Evolutionary conservation across 2,797 vertebrate genomes (phyloP).

Genomic region (Telmatherina bonti): DNA sequence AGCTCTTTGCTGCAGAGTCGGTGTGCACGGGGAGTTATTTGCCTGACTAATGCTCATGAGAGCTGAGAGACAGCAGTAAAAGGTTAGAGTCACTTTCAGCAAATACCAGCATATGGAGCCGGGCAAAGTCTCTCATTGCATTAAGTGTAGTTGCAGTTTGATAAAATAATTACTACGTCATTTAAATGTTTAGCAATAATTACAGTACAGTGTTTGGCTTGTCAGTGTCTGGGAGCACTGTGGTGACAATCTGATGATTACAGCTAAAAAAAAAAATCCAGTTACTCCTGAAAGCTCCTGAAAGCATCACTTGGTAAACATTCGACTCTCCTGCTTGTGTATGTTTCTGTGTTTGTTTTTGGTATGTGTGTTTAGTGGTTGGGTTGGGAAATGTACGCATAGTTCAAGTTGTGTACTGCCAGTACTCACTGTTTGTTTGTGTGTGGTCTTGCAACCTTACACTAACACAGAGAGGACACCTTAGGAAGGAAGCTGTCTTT

Average conservation of each 20-base stretch:
- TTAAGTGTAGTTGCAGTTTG: neutral
- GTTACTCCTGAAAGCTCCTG: neutral
- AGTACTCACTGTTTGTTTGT: slow-evolving; percentile 38
- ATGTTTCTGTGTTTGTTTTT: slow-evolving; percentile 35
- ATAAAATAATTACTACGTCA: neutral
- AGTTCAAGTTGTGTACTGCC: slow-evolving; percentile 25
- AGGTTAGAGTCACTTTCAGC: neutral
- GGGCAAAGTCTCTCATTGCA: neutral
- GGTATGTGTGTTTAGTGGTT: slow-evolving; percentile 19
- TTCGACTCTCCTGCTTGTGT: slow-evolving; percentile 9
- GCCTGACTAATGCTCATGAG: slow-evolving; percentile 6
- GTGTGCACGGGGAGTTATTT: neutral
- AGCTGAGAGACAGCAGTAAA: slow-evolving; percentile 6
- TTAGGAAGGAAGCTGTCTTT: slow-evolving; percentile 48
- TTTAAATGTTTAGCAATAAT: neutral
- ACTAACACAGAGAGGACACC: slow-evolving; percentile 21
- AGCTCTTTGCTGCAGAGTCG: slow-evolving; percentile 3
- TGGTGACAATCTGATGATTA: neutral
- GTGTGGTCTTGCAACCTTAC: slow-evolving; percentile 66
- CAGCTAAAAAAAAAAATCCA: neutral
- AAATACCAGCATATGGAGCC: neutral
- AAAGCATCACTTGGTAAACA: slow-evolving; percentile 10
- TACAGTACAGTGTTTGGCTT: neutral
- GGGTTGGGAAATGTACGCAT: neutral
- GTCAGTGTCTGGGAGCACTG: neutral